These are phyloP conservation scores for Dioctria rufipes DNA, from an alignment of 2,888 invertebrate genomes.

Conservation along the genomic window DNA sequence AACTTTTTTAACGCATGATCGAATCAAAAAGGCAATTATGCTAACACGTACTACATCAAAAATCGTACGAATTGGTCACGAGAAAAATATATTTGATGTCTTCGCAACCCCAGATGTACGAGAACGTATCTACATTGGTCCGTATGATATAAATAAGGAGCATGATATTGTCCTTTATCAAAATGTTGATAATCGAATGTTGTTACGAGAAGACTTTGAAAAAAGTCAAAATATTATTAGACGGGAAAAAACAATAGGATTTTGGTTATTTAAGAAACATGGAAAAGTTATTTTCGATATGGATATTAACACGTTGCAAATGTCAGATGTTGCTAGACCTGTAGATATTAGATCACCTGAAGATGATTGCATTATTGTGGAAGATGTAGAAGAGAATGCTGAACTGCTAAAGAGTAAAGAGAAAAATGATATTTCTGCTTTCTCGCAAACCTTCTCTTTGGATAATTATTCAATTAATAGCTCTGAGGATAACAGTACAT, in stretches of 20 bases:
- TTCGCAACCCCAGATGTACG: constrained; percentile 58
- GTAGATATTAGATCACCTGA: neutral
- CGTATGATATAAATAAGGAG: constrained; percentile 63
- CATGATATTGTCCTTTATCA: constrained; percentile 66
- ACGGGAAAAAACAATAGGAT: constrained; percentile 65
- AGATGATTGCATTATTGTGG: constrained; percentile 32
- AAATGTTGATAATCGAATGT: constrained; percentile 68
- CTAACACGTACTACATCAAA: constrained; percentile 62
- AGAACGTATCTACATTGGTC: constrained; percentile 69
- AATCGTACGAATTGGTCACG: constrained; percentile 64
- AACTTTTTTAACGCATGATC: constrained; percentile 67
- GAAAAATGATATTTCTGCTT: too few species aligned
- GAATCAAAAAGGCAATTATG: constrained; percentile 66
- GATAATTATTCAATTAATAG: too few species aligned
- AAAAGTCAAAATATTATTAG: constrained; percentile 63
- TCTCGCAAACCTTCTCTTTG: too few species aligned
- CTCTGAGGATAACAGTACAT: too few species aligned
- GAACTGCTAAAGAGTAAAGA: too few species aligned
- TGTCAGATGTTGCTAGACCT: neutral
- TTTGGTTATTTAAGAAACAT: constrained; percentile 67
- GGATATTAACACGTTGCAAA: constrained; percentile 7
- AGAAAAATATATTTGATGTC: constrained; percentile 23
- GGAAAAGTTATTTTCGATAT: constrained; percentile 61
- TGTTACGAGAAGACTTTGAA: constrained; percentile 69
- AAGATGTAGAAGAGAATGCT: neutral